phyloP scores from a whole-genome alignment of 2,113 vertebrate genomes.

The Sclerurus mexicanus region DNA sequence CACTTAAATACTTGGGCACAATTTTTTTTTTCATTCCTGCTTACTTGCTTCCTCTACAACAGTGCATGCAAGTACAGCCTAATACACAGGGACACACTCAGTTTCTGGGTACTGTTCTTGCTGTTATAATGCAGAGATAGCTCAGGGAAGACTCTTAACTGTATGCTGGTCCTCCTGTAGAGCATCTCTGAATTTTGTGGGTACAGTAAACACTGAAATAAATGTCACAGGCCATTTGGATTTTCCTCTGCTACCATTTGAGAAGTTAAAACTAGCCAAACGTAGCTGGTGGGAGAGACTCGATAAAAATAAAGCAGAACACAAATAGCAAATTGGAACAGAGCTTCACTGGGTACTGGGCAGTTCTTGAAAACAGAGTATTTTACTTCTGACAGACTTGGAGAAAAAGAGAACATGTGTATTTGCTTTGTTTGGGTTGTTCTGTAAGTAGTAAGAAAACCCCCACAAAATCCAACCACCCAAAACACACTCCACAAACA shows the following conservation, averaged over 20 bases:
- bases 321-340: background rate
- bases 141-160: background rate
- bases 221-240: background rate
- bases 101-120: background rate
- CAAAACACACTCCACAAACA: background rate
- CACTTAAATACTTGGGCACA: background rate
- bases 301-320: background rate
- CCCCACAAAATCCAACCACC: background rate
- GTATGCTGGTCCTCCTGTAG: background rate
- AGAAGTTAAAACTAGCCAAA: background rate
- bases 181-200: background rate
- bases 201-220: background rate
- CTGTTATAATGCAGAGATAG: accelerated
- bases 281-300: background rate
- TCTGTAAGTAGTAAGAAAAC: background rate
- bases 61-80: accelerated
- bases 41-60: background rate
- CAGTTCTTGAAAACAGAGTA: background rate
- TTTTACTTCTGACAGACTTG: background rate
- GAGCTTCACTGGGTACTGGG: background rate
- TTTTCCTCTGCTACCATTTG: background rate
- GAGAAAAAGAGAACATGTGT: background rate
- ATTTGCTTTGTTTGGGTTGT: background rate
- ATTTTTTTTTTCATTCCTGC: background rate
- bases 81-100: background rate